A percentile compares a stretch with the other conserved stretches of the same genome.
Conservation (phyloP, 2,888 invertebrate genomes). For the Lithosia quadra region DNA sequence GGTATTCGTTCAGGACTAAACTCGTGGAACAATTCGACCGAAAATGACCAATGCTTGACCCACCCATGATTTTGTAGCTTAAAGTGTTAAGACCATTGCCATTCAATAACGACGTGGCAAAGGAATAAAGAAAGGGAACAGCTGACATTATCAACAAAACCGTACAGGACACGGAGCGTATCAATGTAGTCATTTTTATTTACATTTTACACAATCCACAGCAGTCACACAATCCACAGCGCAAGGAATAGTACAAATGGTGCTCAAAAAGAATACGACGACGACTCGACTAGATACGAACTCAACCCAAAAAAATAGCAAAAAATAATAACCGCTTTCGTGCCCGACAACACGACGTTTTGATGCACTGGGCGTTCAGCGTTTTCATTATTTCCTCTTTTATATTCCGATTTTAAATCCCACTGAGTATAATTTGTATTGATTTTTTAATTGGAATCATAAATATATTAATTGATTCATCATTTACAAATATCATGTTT, state of each 20-base stretch:
- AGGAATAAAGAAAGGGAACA: neutral
- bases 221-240: neutral
- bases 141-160: neutral
- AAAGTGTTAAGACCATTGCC: neutral
- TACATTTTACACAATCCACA: conserved; percentile 5
- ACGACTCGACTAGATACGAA: neutral
- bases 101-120: neutral
- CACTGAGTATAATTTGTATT: neutral
- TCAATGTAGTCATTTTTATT: neutral
- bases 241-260: neutral
- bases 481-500: neutral
- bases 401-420: neutral
- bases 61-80: no score
- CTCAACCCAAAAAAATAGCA: conserved; percentile 1
- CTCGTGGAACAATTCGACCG: no score
- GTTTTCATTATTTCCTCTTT: neutral
- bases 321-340: conserved; percentile 1
- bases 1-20: neutral
- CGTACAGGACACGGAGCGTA: neutral
- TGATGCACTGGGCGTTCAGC: conserved; percentile 2
- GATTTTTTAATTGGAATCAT: neutral
- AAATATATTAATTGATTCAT: neutral
- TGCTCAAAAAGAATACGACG: neutral
- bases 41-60: no score
- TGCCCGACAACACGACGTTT: neutral